Percentiles rank a stretch among this genome's conserved stretches.
Conservation (phyloP, 2,888 invertebrate species). For the Hipparchia semele region DNA sequence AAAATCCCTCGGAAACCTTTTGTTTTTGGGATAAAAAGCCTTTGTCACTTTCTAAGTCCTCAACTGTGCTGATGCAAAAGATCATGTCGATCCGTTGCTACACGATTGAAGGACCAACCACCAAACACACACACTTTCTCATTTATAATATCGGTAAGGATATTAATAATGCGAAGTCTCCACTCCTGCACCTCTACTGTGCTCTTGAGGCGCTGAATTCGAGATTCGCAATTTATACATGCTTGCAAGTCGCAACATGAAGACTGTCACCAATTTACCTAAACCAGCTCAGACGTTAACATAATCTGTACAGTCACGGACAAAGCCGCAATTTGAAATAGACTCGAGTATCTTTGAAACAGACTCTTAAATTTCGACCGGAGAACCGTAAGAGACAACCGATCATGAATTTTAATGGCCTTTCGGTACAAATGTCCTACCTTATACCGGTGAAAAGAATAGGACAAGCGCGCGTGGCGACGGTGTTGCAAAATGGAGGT, state of each 20-base stretch:
- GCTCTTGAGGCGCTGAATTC: neutral
- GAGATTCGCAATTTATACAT: conserved; percentile 3
- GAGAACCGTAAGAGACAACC: conserved; percentile 45
- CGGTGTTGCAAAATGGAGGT: neutral
- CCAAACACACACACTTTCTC: too few species aligned
- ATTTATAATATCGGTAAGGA: too few species aligned
- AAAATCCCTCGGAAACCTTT: too few species aligned
- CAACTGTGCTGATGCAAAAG: too few species aligned
- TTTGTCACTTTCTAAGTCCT: too few species aligned
- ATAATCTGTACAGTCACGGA: conserved; percentile 35
- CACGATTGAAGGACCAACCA: too few species aligned
- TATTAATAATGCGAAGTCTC: neutral
- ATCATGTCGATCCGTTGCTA: too few species aligned
- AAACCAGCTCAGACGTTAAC: conserved; percentile 29
- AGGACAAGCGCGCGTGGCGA: neutral
- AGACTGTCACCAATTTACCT: conserved; percentile 26
- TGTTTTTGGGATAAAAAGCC: too few species aligned
- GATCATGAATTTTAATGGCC: conserved; percentile 49
- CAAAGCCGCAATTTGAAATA: conserved; percentile 31
- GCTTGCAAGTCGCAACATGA: conserved; percentile 3
- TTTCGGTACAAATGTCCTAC: conserved; percentile 37
- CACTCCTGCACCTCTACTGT: neutral
- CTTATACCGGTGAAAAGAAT: conserved; percentile 37
- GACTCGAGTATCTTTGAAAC: conserved; percentile 41
- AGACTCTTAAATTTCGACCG: conserved; percentile 41